Evolutionary conservation across 2,888 invertebrate species (phyloP).

Genomic region (Hartigia nigra): DNA sequence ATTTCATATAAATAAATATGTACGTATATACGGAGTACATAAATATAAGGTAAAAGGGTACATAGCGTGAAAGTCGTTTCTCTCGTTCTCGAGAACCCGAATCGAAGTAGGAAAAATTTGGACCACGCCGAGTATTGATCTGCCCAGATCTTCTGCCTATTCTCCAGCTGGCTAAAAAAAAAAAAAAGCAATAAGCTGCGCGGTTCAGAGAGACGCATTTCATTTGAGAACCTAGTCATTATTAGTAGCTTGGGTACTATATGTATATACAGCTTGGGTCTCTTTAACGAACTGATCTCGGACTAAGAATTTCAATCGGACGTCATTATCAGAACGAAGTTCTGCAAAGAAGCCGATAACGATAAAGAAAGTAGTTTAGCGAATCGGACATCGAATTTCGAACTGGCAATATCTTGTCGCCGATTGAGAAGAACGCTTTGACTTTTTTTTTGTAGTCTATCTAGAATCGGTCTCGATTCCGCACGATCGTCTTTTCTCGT

Average conservation of each 20-base stretch:
- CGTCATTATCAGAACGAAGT: background rate
- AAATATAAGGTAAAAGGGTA: background rate
- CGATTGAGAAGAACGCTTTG: background rate
- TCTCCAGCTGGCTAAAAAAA: background rate
- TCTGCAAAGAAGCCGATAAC: too few species aligned
- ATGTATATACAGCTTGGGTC: background rate
- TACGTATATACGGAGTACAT: background rate
- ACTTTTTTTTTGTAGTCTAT: too few species aligned
- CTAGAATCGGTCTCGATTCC: too few species aligned
- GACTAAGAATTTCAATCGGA: background rate
- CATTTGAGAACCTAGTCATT: background rate
- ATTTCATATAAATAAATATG: too few species aligned
- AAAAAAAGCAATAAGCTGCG: background rate
- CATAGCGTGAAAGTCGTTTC: background rate
- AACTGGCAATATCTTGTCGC: background rate
- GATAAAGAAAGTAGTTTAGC: background rate
- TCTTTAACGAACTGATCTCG: background rate
- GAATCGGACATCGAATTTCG: background rate
- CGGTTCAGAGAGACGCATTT: background rate
- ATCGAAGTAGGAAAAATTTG: background rate
- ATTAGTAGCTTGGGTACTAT: too few species aligned
- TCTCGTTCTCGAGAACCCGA: background rate
- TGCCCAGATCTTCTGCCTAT: too few species aligned
- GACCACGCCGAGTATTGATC: background rate
- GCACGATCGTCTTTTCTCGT: background rate